A percentile compares a stretch with the other conserved stretches of the same genome.
These are phyloP conservation scores for Lucinisca nassula DNA, from an alignment of 2,888 invertebrate genomes.

Conservation along the genomic window DNA sequence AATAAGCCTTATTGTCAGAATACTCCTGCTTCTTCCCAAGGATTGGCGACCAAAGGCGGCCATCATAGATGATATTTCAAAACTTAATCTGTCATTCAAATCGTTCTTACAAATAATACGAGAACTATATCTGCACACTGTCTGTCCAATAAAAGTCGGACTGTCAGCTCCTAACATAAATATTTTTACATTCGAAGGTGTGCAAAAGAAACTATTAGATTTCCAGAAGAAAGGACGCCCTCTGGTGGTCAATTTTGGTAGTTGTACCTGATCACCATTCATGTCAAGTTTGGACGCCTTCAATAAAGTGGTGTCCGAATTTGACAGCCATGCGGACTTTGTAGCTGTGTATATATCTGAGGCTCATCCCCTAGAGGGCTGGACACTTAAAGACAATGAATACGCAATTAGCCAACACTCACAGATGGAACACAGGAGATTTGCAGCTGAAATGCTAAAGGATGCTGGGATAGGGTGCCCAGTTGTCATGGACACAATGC, in stretches of 20 bases:
- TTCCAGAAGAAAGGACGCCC: slow-evolving; percentile 72
- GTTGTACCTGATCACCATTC: slow-evolving; percentile 85
- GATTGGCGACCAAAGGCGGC: background rate
- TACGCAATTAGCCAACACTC: slow-evolving; percentile 72
- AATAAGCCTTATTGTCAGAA: background rate
- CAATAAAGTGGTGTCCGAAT: slow-evolving; percentile 73
- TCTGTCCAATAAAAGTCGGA: slow-evolving; percentile 37
- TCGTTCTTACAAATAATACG: background rate
- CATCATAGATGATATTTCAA: background rate
- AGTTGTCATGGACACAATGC: slow-evolving; percentile 78
- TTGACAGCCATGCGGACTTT: slow-evolving; percentile 77
- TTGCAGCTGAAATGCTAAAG: slow-evolving; percentile 70
- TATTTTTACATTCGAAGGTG: slow-evolving; percentile 45
- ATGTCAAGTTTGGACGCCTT: slow-evolving; percentile 79
- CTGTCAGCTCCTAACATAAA: slow-evolving; percentile 57
- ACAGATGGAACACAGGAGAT: slow-evolving; percentile 69
- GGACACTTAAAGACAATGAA: slow-evolving; percentile 73
- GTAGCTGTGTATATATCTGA: slow-evolving; percentile 82
- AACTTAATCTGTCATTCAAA: background rate
- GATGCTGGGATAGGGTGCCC: slow-evolving; percentile 58
- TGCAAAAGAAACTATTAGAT: slow-evolving; percentile 50
- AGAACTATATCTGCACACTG: background rate
- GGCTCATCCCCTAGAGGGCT: slow-evolving; percentile 82
- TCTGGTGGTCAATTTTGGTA: slow-evolving; percentile 84
- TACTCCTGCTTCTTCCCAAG: background rate